These are phyloP conservation scores for Eulemur rubriventer DNA, from an alignment of 2,797 vertebrate genomes.

Conservation along the genomic window DNA sequence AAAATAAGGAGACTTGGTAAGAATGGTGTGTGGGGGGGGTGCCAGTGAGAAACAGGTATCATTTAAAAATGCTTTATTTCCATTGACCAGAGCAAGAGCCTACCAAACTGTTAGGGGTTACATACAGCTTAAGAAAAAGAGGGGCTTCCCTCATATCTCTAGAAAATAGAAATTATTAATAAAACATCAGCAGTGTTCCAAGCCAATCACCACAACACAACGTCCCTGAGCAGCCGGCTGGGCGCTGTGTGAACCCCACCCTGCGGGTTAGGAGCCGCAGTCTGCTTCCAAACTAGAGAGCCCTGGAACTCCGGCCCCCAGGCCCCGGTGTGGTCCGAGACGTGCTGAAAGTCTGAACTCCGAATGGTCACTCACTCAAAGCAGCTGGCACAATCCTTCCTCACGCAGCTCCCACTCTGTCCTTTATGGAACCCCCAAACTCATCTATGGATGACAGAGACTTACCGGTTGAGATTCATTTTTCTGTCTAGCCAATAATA, in stretches of 20 bases:
- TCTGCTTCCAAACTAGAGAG: neutral
- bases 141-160: neutral
- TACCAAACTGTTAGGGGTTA: neutral
- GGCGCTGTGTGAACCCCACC: too few relatives aligned
- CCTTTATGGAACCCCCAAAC: neutral
- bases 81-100: neutral
- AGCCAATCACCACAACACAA: neutral
- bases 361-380: neutral
- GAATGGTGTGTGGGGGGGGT: neutral
- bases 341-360: too few relatives aligned
- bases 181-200: neutral
- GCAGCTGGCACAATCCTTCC: too few relatives aligned
- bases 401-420: neutral
- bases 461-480: neutral
- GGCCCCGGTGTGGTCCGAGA: neutral
- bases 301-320: neutral
- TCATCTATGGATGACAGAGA: neutral
- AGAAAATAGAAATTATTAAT: neutral
- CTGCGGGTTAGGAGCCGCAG: neutral
- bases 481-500: neutral
- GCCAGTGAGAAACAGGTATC: neutral
- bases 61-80: neutral
- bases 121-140: neutral
- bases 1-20: neutral
- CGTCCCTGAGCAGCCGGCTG: rapidly evolving